Base-by-base conservation (phyloP, 2,113 vertebrate species). In the Rana temporaria region DNA sequence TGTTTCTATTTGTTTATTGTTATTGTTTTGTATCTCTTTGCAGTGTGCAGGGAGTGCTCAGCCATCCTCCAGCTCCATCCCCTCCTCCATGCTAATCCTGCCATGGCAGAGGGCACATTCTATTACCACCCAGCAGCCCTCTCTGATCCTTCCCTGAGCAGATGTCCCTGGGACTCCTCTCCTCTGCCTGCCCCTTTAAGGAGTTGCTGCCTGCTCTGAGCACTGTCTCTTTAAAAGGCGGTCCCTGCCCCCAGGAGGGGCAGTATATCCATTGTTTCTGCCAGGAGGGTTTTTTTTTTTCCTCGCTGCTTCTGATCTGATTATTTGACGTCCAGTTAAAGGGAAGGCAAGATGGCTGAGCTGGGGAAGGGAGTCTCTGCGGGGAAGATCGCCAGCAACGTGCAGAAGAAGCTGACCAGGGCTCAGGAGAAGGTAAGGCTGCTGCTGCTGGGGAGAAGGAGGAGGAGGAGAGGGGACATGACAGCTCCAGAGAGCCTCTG, bases 391-490 rank as follows among this genome's bases (percentile, higher is more conserved):
- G 98, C 97, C 53, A 99, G 96, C 87, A 99, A 99, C 72, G 93
- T 99, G 24, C 97, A 99, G 94, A 99, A 99, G 89, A 99, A 98
- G 87, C 93, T 99, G n/a, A 99, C 95, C 38, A 91, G 98, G 66
- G 98, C 98, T 9, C 98, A 99, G 84, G 98, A 99, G 87, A 98
- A 99, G 98, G 98, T 99, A 89, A 92, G 91, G 57, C 8, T 19
- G 57, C n/a, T 19, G 57, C n/a, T 22, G 48, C 48, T 32, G 75
- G 24, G 56, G 34, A 38, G 34, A 5, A 38, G n/a, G n/a, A n/a
- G n/a, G n/a, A n/a, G n/a, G n/a, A n/a, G n/a, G 34, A 3, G 9
- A 26, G 4, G 42, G 24, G 26, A 19, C 32, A 60, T n/a, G 52
- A 16, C 42, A 72, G 42, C 8, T 17, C 69, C 4, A 8, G 2